These are phyloP conservation scores for Mobula hypostoma DNA, from an alignment of 2,113 vertebrate genomes.

Conservation along the genomic window DNA sequence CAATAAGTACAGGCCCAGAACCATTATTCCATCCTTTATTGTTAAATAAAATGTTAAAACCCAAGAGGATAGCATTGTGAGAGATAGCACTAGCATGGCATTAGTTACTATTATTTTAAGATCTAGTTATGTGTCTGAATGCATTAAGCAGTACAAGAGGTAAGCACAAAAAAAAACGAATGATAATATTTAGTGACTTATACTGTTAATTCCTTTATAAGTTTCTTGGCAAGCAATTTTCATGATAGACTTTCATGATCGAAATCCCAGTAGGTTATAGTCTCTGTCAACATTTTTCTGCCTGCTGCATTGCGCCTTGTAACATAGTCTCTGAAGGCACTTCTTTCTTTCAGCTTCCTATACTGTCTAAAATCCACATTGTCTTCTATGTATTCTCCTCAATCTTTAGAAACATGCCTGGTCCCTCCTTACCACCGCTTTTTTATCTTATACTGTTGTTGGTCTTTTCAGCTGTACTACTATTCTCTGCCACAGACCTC, in stretches of 20 bases:
- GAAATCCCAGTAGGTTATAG: background rate
- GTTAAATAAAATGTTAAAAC: background rate
- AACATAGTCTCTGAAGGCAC: background rate
- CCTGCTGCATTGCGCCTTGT: background rate
- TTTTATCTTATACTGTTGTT: background rate
- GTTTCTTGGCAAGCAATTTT: background rate
- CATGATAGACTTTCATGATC: background rate
- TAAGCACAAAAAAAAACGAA: background rate
- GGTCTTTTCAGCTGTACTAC: background rate
- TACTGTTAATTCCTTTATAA: background rate
- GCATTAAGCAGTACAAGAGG: background rate
- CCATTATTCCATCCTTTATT: too few species aligned
- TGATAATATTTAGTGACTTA: background rate
- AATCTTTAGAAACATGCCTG: background rate
- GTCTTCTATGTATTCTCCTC: background rate
- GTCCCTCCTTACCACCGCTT: background rate
- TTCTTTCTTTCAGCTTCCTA: background rate
- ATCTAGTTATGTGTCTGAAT: background rate
- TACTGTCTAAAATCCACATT: background rate
- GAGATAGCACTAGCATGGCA: background rate
- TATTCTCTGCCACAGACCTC: background rate
- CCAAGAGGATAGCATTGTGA: too few species aligned
- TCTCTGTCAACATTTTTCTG: background rate
- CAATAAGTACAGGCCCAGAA: too few species aligned
- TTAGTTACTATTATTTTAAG: background rate